A percentile compares a stretch with the other conserved stretches of the same genome.
phyloP scores from a whole-genome alignment of 2,888 invertebrate species.

The Athripsodes cinereus region DNA sequence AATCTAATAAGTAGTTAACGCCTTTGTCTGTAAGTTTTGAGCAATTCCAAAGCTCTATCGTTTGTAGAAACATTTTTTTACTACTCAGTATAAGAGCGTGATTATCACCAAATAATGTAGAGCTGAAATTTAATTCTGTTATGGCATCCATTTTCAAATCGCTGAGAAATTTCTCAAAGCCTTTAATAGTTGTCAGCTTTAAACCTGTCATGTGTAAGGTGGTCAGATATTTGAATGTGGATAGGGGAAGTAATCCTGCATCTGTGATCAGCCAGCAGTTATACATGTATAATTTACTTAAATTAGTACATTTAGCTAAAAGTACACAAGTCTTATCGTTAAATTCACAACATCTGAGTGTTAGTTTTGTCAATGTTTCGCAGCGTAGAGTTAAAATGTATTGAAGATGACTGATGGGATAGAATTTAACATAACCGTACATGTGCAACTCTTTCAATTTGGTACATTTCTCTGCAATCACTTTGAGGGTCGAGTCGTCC shows the following conservation, averaged over 20 bases:
- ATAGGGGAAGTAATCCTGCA: constrained; percentile 26
- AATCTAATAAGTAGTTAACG: constrained; percentile 1
- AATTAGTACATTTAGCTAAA: constrained; percentile 28
- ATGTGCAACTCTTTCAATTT: constrained; percentile 29
- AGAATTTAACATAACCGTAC: constrained; percentile 32
- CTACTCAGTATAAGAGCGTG: constrained; percentile 12
- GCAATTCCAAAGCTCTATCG: constrained; percentile 22
- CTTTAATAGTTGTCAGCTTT: constrained; percentile 28
- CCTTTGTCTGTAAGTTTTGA: constrained; percentile 10
- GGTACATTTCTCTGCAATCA: constrained; percentile 14
- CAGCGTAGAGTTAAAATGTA: constrained; percentile 26
- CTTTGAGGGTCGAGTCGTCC: constrained; percentile 13
- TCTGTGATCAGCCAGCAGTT: constrained; percentile 32
- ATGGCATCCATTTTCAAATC: constrained; percentile 9
- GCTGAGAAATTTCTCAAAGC: constrained; percentile 23
- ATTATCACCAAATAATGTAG: constrained; percentile 14
- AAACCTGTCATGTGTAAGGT: constrained; percentile 33
- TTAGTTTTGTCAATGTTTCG: constrained; percentile 30
- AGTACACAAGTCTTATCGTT: constrained; percentile 29
- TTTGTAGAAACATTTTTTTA: constrained; percentile 6
- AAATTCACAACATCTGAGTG: constrained; percentile 32
- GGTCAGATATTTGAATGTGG: constrained; percentile 26
- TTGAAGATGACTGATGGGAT: constrained; percentile 28
- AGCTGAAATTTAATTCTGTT: constrained; percentile 21
- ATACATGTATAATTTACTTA: constrained; percentile 31